A percentile compares a stretch with the other conserved stretches of the same genome.
Conservation (phyloP, 2,113 vertebrate species). For the Ascaphus truei region DNA sequence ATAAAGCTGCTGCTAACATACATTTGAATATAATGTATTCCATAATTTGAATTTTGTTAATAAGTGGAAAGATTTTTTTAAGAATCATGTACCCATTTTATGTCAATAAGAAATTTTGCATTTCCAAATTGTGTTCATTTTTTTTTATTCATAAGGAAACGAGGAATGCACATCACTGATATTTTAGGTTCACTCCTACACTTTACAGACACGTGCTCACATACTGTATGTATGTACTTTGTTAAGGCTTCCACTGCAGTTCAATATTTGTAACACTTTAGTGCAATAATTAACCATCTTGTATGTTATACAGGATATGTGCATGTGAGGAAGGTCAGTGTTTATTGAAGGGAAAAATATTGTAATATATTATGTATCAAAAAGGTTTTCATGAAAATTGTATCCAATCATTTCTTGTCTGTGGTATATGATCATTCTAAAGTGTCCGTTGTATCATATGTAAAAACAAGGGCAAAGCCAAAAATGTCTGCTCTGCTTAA, state of each 20-base stretch:
- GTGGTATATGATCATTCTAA: conserved; percentile 66
- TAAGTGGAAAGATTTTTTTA: conserved; percentile 53
- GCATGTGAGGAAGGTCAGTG: conserved; percentile 75
- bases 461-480: conserved; percentile 79
- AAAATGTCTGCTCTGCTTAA: conserved; percentile 71
- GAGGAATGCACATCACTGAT: conserved; percentile 98
- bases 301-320: conserved; percentile 77
- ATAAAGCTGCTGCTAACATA: conserved; percentile 97
- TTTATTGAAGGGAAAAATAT: conserved; percentile 70
- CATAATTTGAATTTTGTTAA: conserved; percentile 59
- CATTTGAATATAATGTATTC: conserved; percentile 62
- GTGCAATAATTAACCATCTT: conserved; percentile 91
- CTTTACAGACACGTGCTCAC: conserved; percentile 28
- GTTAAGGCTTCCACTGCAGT: conserved; percentile 76
- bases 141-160: conserved; percentile 65
- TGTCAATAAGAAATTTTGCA: conserved; percentile 44
- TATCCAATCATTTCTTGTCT: conserved; percentile 70
- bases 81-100: conserved; percentile 42
- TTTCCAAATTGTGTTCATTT: conserved; percentile 58
- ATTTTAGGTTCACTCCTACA: conserved; percentile 48
- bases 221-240: conserved; percentile 45
- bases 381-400: conserved; percentile 59
- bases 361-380: conserved; percentile 73
- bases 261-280: conserved; percentile 83
- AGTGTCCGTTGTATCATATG: conserved; percentile 66